Evolutionary conservation across 2,888 invertebrate species (phyloP), one percentile per base, ranked within the genome.

Genomic region (Laothoe populi): DNA sequence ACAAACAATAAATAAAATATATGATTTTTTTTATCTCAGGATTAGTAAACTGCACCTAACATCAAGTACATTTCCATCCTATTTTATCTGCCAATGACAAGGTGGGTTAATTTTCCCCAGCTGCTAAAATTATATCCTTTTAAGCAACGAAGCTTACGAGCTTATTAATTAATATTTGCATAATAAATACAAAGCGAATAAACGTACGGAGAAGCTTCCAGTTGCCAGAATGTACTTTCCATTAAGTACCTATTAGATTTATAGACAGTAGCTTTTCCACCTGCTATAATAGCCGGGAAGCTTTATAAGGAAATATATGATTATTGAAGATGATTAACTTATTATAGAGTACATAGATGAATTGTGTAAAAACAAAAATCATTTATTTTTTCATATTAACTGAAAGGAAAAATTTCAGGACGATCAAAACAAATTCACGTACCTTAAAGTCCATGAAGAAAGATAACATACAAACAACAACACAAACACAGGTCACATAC

Each of bases 401-500:
- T 38, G 38, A 58, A n/a, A 46, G 59, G 49, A 65, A 66, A 68
- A 31, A 11, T 53, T 53, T 53, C 53, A 53, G 53, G 19, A 11
- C 16, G 31, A 24, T n/a, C 48, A 53, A 53, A 53, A 31, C 31
- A 53, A 53, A 19, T 53, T 53, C 19, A 61, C 60, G 68, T 79
- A 79, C 79, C 79, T 79, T 78, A 65, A 60, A 71, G 70, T 73
- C 72, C 73, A 66, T 63, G 67, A 65, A 65, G 65, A 59, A 60
- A 67, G 65, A 66, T 68, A 61, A 72, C 62, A 72, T 70, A 60
- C 62, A 67, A 67, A 64, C 63, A 59, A 69, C 71, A 73, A 72
- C 71, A 77, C 73, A 71, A 61, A 69, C 78, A 78, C 78, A 75
- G 73, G 74, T 73, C 79, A 78, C 75, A 75, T 68, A 63, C 59